A percentile compares a stretch with the other conserved stretches of the same genome.
These are phyloP conservation scores for Choristoneura rosaceana DNA, from an alignment of 2,888 invertebrate species.

Conservation along the genomic window DNA sequence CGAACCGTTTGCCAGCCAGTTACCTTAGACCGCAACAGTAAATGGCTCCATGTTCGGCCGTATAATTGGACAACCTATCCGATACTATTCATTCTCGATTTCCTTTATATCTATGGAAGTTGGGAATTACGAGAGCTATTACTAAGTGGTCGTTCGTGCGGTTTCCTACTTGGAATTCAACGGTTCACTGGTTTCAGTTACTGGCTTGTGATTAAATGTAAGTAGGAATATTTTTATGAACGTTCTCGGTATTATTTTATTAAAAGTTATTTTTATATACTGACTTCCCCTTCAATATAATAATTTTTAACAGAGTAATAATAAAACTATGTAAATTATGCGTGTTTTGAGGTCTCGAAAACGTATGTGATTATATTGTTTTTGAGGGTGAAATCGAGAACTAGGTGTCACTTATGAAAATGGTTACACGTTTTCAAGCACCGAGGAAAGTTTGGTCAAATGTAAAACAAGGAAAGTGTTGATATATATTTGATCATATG, in stretches of 20 bases:
- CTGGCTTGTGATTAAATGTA: not conserved
- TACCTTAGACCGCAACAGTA: slow-evolving; percentile 18
- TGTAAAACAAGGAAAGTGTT: no score
- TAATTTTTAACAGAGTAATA: no score
- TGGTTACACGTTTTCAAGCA: no score
- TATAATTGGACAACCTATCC: slow-evolving; percentile 25
- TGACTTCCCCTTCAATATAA: no score
- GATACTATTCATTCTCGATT: slow-evolving; percentile 11
- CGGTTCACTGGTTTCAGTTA: not conserved
- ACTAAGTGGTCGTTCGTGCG: slow-evolving; percentile 2
- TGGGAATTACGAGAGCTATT: slow-evolving; percentile 1
- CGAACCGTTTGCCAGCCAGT: slow-evolving; percentile 15
- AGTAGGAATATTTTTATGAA: not conserved
- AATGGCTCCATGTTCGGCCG: slow-evolving; percentile 12
- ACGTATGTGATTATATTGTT: no score
- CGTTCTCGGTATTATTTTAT: not conserved
- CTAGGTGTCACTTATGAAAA: no score
- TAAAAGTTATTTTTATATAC: not conserved
- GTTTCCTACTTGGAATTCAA: slow-evolving; percentile 1
- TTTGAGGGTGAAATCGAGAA: no score
- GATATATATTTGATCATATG: no score
- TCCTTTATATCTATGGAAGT: not conserved
- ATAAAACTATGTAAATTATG: no score
- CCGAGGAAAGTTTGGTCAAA: no score
- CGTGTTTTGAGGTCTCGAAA: no score